Percentiles rank a stretch among this genome's conserved stretches.
phyloP scores from a whole-genome alignment of 2,797 vertebrate species.

The Rhinatrema bivittatum region DNA sequence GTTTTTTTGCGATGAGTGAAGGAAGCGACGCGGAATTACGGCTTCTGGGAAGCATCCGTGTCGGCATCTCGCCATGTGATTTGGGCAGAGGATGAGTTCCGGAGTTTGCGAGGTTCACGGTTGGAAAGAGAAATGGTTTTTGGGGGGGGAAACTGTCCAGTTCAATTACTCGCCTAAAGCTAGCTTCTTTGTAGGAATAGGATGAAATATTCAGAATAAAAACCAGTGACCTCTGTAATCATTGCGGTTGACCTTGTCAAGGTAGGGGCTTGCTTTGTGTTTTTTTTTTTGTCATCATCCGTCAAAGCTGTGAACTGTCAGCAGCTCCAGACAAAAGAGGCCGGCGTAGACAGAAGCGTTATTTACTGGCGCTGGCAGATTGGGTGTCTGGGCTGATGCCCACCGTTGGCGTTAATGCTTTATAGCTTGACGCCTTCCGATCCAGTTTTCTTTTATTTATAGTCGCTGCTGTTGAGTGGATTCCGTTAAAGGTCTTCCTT shows the following conservation, averaged over 20 bases:
- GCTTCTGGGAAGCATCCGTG: slow-evolving; percentile 16
- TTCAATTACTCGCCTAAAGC: slow-evolving; percentile 31
- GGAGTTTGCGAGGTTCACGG: slow-evolving; percentile 30
- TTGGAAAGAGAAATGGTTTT: slow-evolving; percentile 35
- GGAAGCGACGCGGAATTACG: no score
- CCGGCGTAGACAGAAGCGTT: no score
- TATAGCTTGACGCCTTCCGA: no score
- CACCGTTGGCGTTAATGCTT: no score
- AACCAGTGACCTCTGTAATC: slow-evolving; percentile 33
- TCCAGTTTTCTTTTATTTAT: no score
- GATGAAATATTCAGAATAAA: slow-evolving; percentile 38
- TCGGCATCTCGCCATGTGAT: slow-evolving; percentile 39
- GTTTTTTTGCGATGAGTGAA: no score
- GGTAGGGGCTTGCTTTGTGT: no score
- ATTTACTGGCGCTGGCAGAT: no score
- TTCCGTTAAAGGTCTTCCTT: no score
- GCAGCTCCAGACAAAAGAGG: no score
- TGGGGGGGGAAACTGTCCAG: slow-evolving; percentile 39
- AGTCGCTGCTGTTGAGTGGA: no score
- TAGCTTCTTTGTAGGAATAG: slow-evolving; percentile 38
- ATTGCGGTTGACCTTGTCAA: slow-evolving; percentile 40
- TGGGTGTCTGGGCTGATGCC: slow-evolving; percentile 37
- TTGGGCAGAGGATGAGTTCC: slow-evolving; percentile 36
- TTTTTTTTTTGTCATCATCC: no score
- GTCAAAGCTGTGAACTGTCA: slow-evolving; percentile 28